phyloP scores from a whole-genome alignment of 2,113 vertebrate species.

The Aptenodytes forsteri region DNA sequence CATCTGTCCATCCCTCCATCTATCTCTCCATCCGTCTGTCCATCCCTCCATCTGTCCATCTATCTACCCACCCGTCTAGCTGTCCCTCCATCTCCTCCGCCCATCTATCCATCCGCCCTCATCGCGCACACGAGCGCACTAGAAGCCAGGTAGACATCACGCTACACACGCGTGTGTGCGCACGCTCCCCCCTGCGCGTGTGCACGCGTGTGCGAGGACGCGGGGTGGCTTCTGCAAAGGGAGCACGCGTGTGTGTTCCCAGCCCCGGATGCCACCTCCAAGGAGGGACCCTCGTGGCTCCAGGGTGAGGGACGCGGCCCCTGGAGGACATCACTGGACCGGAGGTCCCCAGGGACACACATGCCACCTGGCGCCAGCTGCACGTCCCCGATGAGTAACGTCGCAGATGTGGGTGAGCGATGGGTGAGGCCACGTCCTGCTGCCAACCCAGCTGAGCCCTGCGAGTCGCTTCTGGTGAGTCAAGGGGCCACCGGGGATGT shows the following conservation, averaged over 20 bases:
- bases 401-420: neutral
- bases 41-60: neutral
- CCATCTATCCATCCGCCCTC: neutral
- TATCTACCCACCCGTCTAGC: no score
- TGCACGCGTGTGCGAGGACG: fast-evolving
- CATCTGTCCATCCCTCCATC: neutral
- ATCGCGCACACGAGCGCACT: fast-evolving
- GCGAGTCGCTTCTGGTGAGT: neutral
- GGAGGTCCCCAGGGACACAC: neutral
- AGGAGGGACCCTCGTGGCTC: neutral
- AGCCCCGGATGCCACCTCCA: neutral
- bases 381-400: neutral
- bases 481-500: neutral
- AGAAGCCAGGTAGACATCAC: neutral
- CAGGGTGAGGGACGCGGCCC: neutral
- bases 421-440: neutral
- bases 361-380: neutral
- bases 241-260: neutral
- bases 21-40: neutral
- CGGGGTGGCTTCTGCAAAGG: neutral
- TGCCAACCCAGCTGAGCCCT: neutral
- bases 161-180: fast-evolving
- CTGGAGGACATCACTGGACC: fast-evolving
- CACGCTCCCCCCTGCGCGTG: fast-evolving
- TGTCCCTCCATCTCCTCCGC: no score